Conservation (phyloP, 2,113 vertebrate genomes). For the Xenopus tropicalis region UCB_Xtro_10.0 CM004446.2:139193501-139194000, state of each 20-base stretch:
- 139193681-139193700: slow-evolving; percentile 44
- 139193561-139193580: neutral
- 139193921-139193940: too few relatives aligned
- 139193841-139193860: neutral
- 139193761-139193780: slow-evolving; percentile 53
- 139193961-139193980: too few relatives aligned
- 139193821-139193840: slow-evolving; percentile 41
- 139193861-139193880: neutral
- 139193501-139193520: neutral
- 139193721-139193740: slow-evolving; percentile 50
- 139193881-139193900: too few relatives aligned
- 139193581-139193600: neutral
- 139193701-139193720: slow-evolving; percentile 39
- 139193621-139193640: slow-evolving; percentile 53
- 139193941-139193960: too few relatives aligned
- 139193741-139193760: slow-evolving; percentile 43
- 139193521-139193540: neutral
- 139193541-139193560: neutral
- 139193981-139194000: too few relatives aligned
- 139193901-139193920: too few relatives aligned
- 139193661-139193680: slow-evolving; percentile 47
- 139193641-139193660: slow-evolving; percentile 50
- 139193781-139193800: slow-evolving; percentile 47
- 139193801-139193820: slow-evolving; percentile 52
- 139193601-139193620: slow-evolving; percentile 35